Evolutionary conservation across 2,888 invertebrate genomes (phyloP), one percentile per base, ranked within the genome.

Genomic region (Leptopilina syphax): DNA sequence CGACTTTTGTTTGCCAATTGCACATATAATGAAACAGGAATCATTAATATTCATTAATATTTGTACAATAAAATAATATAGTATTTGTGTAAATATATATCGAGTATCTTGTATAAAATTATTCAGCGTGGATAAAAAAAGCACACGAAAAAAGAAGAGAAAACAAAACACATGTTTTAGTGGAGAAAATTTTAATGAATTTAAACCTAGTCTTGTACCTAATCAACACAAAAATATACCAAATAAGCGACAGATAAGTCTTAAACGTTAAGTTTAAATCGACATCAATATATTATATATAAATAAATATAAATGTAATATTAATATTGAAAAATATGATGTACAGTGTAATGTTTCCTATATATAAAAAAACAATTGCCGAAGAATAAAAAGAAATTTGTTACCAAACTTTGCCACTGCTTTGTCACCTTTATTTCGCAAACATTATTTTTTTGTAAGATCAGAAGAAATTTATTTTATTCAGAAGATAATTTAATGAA

Each of bases 181-280:
- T 34, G n/a, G 57, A 57, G 54, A 73, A 63, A 57, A 34, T 54
- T 67, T 18, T 77, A 9, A 77, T 63, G 63, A 79, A 77, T 68
- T 83, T 81, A 76, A 50, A 78, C 81, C 85, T 85, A 85, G 85
- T 85, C 85, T 77, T 83, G 67, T 80, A 85, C 82, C 85, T 85
- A 85, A 85, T 85, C 85, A 85, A 78, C 63, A 77, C 7, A 44
- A 80, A 83, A 84, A 77, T 68, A 80, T 83, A 85, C 85, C 85
- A 85, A 85, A 85, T 83, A 77, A 78, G 76, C 65, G 60, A 78
- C 79, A 78, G 76, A 44, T 24, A 73, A 57, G 57, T 57, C 34
- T 68, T 66, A 77, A 79, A 65, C 50, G 24, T 76, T 79, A 79
- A 76, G 76, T 60, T 73, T 73, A 41, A 57, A 54, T 57, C 57